Base-by-base conservation (phyloP, 2,113 vertebrate genomes). In the Colinus virginianus region DNA sequence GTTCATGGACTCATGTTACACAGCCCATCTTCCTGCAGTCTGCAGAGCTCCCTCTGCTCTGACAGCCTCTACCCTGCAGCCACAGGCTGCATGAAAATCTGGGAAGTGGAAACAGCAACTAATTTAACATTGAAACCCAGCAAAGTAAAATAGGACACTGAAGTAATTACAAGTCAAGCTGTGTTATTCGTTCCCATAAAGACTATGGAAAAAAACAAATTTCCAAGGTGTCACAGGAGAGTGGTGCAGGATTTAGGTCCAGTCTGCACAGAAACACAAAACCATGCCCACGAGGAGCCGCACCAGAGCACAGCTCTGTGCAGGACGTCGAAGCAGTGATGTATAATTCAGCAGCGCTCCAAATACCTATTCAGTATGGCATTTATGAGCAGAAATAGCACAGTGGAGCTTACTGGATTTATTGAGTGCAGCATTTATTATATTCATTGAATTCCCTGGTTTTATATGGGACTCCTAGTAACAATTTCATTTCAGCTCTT, bases 41-140 rank as follows among this genome's bases (percentile, higher is more conserved):
- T 30, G 6, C 0, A 13, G 30, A 51, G 30, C 25, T 68, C 82
- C 32, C 67, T 48, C n/a, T 28, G 13, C 42, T 46, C 70, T 13
- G 18, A 59, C 23, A 28, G 68, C 51, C 43, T 4, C 18, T 45
- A 25, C 22, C 38, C 3, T 0, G 6, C 46, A 71, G 38, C 42
- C 23, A 6, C 8, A 30, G 16, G 38, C 28, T 1, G 0, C 0
- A 14, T 9, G 51, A 22, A 45, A 48, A 78, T 0, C 51, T n/a
- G 28, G 45, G 34, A 70, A 70, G 74, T 7, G 22, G 72, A 43
- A 75, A 70, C 40, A 25, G 1, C 3, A 22, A 32, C 40, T 36
- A 32, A 28, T 53, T 78, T 20, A 38, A 66, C 23, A 23, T 43
- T 34, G 63, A 84, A 62, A 42, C 43, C 58, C 69, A 63, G n/a